A percentile compares a stretch with the other conserved stretches of the same genome.
phyloP scores from a whole-genome alignment of 2,113 vertebrate species.

The Crotalus horridus region DNA sequence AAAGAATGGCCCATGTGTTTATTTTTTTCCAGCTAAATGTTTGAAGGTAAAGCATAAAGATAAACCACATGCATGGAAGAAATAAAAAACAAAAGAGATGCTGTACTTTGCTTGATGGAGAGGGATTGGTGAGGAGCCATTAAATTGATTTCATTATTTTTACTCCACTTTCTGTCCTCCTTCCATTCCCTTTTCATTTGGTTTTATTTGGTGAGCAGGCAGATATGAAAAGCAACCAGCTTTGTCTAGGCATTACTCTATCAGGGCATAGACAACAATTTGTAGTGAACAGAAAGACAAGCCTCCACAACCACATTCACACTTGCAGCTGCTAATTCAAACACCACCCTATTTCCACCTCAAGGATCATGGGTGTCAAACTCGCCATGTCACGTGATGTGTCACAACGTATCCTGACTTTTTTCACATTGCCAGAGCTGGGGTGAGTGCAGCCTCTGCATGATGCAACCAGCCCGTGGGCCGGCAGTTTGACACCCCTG shows the following conservation, averaged over 20 bases:
- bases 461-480: no score
- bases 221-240: background rate
- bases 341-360: background rate
- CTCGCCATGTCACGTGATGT: no score
- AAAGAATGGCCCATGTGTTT: background rate
- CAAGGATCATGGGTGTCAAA: background rate
- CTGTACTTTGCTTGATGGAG: background rate
- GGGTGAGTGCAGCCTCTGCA: no score
- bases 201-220: background rate
- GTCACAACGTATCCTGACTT: no score
- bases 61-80: background rate
- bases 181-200: background rate
- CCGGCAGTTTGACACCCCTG: no score
- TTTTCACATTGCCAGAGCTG: no score
- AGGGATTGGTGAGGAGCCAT: background rate
- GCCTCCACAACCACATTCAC: background rate
- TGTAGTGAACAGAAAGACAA: background rate
- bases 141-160: background rate
- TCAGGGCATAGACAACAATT: background rate
- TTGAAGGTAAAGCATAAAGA: background rate
- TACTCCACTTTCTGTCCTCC: background rate
- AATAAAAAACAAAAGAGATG: background rate
- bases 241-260: background rate
- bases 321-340: background rate
- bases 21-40: constrained; percentile 9